Evolutionary conservation across 1,140 invertebrate genomes (phyloP).

Genomic region (Drosophila malerkotliana): DNA sequence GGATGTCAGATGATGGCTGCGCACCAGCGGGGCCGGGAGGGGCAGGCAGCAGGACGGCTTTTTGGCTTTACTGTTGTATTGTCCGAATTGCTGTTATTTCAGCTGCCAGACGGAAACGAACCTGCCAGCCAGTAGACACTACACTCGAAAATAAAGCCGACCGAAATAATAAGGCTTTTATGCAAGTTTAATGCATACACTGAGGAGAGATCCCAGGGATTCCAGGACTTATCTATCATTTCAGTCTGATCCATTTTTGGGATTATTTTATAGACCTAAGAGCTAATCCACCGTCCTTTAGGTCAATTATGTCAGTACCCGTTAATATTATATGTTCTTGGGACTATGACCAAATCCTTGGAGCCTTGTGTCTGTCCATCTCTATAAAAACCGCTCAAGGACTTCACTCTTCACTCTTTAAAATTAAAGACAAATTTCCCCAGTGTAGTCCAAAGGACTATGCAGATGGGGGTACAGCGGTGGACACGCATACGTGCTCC

Average conservation of each 20-base stretch:
- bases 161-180: neutral
- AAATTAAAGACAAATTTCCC: neutral
- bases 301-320: no score
- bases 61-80: slow-evolving; percentile 55
- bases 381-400: no score
- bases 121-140: neutral
- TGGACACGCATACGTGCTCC: slow-evolving; percentile 26
- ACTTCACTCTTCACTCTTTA: neutral
- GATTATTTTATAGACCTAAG: no score
- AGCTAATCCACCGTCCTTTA: no score
- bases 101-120: slow-evolving; percentile 42
- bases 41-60: slow-evolving; percentile 14
- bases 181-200: no score
- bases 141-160: slow-evolving; percentile 14
- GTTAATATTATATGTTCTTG: no score
- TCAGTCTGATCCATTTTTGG: no score
- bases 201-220: no score
- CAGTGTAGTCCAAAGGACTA: neutral
- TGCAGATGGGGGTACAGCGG: neutral
- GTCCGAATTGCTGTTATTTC: slow-evolving; percentile 60
- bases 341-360: no score
- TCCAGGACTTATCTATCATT: no score
- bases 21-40: slow-evolving; percentile 9
- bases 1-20: slow-evolving; percentile 12
- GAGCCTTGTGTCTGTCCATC: no score